Evolutionary conservation across 2,888 invertebrate genomes (phyloP), one percentile per base, ranked within the genome.

Genomic region (Trachelus tabidus): DNA sequence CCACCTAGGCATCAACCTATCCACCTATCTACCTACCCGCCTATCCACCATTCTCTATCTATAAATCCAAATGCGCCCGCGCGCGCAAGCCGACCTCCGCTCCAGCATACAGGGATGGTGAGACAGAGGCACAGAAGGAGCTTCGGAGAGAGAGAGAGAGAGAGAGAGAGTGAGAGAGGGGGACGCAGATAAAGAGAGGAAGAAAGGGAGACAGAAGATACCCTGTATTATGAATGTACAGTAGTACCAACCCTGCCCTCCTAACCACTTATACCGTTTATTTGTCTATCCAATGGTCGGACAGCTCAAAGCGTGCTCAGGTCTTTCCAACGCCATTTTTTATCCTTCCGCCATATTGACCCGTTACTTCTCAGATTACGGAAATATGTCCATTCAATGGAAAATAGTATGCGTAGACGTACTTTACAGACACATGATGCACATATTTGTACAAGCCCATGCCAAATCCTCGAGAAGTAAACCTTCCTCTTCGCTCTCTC

Each of bases 271-370:
- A 31, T 73, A 11, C 81, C 88, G 86, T 89, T 89, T 85, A 89
- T 89, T 89, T 87, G 89, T 88, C 87, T 83, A 84, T 89, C 89
- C 89, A 89, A 89, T 88, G 82, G 87, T 86, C 84, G 86, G 88
- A 89, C 89, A 87, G 89, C 87, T 89, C 89, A 89, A 90, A 90
- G 89, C 87, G 81, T 80, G 81, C 83, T 85, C 84, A 78, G 80
- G 83, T 81, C 82, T 82, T 77, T 78, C 78, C 81, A 81, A 81
- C 89, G 87, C 89, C 89, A 88, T 89, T 88, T 69, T 68, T 71
- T 69, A 68, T 69, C 34, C 40, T n/a, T 68, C 6, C 30, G 34
- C 75, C 76, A 69, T 68, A 73, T 73, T 75, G 12, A 12, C 34
- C 76, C 76, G 77, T 73, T 73, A 71, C 78, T 78, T 78, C 80